phyloP scores from a whole-genome alignment of 2,113 vertebrate genomes.

The Caracal caracal region DNA sequence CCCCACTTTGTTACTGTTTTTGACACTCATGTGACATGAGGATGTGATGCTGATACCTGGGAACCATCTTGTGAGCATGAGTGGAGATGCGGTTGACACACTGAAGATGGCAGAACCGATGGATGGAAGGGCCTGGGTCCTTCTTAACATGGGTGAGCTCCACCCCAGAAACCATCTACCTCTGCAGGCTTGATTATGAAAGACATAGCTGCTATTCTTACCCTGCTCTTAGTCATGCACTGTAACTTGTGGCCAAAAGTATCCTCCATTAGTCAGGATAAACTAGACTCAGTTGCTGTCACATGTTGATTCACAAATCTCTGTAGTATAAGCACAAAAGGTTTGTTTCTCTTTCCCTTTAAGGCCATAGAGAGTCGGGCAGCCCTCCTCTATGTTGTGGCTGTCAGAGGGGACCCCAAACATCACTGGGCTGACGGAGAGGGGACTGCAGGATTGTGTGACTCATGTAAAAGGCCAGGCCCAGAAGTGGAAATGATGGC shows the following conservation, averaged over 20 bases:
- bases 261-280: neutral
- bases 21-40: neutral
- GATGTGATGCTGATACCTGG: neutral
- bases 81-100: neutral
- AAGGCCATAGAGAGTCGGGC: neutral
- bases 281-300: neutral
- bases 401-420: rapidly evolving
- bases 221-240: neutral
- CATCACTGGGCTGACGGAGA: neutral
- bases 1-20: neutral
- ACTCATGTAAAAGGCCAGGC: neutral
- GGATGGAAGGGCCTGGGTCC: neutral
- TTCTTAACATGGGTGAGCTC: neutral
- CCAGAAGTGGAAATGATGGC: neutral
- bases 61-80: neutral
- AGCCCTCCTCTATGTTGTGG: neutral
- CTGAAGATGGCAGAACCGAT: rapidly evolving
- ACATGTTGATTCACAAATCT: neutral
- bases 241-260: neutral
- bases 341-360: neutral
- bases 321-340: neutral
- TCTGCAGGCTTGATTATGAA: neutral
- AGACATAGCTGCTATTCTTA: neutral
- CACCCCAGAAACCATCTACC: neutral
- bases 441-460: rapidly evolving